Evolutionary conservation across 1,140 invertebrate species (phyloP).

Genomic region (Heliconius hewitsoni): DNA sequence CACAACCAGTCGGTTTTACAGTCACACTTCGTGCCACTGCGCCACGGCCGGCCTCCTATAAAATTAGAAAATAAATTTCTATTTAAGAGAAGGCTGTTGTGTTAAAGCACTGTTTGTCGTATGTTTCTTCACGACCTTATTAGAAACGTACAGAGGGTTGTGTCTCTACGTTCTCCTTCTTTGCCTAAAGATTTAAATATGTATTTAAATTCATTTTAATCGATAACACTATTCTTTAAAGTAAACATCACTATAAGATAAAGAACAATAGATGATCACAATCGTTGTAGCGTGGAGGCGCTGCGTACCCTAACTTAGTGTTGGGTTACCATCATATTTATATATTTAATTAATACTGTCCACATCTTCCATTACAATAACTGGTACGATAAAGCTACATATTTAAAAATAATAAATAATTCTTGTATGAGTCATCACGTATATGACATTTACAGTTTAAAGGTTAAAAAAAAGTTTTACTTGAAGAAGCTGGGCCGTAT

Average conservation of each 20-base stretch:
- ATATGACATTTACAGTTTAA: not conserved
- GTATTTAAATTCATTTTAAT: not conserved
- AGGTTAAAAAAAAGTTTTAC: not conserved
- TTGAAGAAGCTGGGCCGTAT: not conserved
- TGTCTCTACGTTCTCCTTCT: not conserved
- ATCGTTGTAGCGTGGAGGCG: conserved; percentile 52
- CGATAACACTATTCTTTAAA: not conserved
- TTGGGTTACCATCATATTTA: conserved; percentile 42
- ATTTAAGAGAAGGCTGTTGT: not conserved
- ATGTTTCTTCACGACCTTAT: not conserved
- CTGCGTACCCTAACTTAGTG: conserved; percentile 55
- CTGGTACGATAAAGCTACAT: no score
- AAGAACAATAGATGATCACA: conserved; percentile 66
- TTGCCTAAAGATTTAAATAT: not conserved
- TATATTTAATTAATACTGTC: not conserved
- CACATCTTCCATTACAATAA: no score
- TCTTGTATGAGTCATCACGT: not conserved
- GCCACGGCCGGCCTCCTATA: no score
- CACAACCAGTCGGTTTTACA: no score
- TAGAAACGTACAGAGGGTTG: not conserved
- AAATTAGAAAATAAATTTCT: not conserved
- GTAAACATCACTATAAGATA: conserved; percentile 44
- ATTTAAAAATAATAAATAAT: not conserved
- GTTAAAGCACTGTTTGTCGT: not conserved
- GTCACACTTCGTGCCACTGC: no score